Base-by-base conservation (phyloP, 2,113 vertebrate species). In the Coracopsis vasa region DNA sequence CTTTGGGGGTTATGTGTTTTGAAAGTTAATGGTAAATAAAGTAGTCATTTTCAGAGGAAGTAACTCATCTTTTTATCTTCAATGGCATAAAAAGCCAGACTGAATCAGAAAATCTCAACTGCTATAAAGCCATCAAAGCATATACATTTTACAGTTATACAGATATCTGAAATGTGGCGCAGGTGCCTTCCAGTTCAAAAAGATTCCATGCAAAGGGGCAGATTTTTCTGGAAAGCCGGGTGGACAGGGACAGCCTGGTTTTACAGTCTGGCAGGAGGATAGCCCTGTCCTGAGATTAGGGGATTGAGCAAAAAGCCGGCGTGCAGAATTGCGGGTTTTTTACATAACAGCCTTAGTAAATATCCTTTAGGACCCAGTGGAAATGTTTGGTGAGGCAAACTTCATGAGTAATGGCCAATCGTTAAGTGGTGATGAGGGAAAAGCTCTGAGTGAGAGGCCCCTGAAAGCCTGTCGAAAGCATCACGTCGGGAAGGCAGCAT, bases 221-320 rank as follows among this genome's bases (percentile, higher is more conserved):
- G 70, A n/a, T n/a, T n/a, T n/a, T n/a, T n/a, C 53, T 66, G 81
- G 87, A n/a, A 83, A 94, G 56, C 88, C 82, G 95, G 56, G 86
- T 81, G 88, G 77, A 78, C 96, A 86, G 80, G 91, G 88, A 62
- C 95, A 97, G 96, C 72, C 71, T 9, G 73, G 83, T 66, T 97
- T 97, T 96, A 70, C 23, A 86, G 94, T 77, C 97, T 94, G 97
- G 72, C 95, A 95, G 93, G 42, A 86, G 97, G 96, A 60, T 50
- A 71, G 93, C 62, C 2, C 91, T 75, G 90, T 7, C 50, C 90
- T 24, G 91, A 95, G 94, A 98, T 98, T 98, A 98, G 93, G 69
- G 96, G 97, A 96, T 97, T 97, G 97, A 98, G 94, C 93, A 97
- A 92, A 97, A 97, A 97, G 93, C 96, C 29, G n/a, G 91, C 73